Conservation (phyloP, 2,797 vertebrate species). For the Bryconaethiops microstoma region DNA sequence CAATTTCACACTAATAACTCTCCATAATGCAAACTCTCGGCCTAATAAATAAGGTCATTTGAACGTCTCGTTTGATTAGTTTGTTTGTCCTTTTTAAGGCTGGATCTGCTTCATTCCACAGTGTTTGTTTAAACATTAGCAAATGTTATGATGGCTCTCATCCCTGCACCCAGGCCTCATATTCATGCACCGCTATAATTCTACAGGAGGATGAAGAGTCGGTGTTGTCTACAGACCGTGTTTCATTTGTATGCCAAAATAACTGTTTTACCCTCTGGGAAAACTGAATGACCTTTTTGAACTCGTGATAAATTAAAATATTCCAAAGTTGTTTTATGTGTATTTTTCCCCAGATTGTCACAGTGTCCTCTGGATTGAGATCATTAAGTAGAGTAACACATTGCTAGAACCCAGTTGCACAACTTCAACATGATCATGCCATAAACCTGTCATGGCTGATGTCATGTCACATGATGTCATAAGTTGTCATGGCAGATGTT, state of each 20-base stretch:
- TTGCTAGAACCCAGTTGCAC: too few relatives aligned
- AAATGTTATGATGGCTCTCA: conserved; percentile 36
- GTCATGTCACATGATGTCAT: too few relatives aligned
- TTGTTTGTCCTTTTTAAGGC: conserved; percentile 59
- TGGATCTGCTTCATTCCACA: conserved; percentile 47
- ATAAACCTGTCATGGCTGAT: too few relatives aligned
- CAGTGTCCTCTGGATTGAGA: background rate
- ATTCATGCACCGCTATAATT: background rate
- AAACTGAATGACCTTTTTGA: too few relatives aligned
- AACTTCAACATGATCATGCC: too few relatives aligned
- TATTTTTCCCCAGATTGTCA: background rate
- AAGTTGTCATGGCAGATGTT: too few relatives aligned
- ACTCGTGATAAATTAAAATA: too few relatives aligned
- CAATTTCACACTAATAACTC: conserved; percentile 55
- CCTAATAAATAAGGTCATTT: conserved; percentile 53
- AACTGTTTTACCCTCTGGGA: too few relatives aligned
- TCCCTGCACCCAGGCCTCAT: conserved; percentile 27
- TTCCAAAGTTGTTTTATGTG: background rate
- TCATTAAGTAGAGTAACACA: background rate
- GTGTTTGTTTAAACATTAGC: conserved; percentile 49
- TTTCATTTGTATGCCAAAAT: background rate
- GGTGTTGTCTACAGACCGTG: conserved; percentile 5
- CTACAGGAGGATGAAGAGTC: background rate
- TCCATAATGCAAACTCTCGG: conserved; percentile 49
- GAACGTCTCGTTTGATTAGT: conserved; percentile 52